These are phyloP conservation scores for Microctonus aethiopoides DNA, from an alignment of 2,888 invertebrate genomes.

Conservation along the genomic window DNA sequence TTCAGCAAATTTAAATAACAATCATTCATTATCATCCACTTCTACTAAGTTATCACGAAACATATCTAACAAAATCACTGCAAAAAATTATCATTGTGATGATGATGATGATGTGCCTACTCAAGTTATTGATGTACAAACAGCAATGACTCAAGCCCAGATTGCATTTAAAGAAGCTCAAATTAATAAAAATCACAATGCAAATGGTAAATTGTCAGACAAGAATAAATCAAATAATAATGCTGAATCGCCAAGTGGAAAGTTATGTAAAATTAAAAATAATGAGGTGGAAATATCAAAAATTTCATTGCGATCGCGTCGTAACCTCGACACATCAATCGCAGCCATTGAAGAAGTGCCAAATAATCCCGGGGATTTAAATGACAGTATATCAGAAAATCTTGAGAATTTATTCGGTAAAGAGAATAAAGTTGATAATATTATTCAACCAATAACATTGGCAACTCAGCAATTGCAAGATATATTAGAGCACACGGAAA, in stretches of 20 bases:
- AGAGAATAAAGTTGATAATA: slow-evolving; percentile 34
- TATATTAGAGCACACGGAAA: slow-evolving; percentile 44
- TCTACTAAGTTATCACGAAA: neutral
- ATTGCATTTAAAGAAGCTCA: neutral
- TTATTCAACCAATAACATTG: slow-evolving; percentile 42
- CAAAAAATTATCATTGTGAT: neutral
- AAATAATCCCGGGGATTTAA: neutral
- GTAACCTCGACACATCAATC: neutral
- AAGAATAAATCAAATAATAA: neutral
- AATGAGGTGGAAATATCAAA: neutral
- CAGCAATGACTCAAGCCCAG: neutral
- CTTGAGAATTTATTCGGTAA: slow-evolving; percentile 50
- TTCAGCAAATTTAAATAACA: too few relatives aligned
- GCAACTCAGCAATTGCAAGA: slow-evolving; percentile 55
- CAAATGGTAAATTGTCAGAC: neutral
- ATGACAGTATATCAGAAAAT: slow-evolving; percentile 1
- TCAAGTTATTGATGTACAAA: neutral
- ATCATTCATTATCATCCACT: too few relatives aligned
- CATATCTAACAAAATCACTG: neutral
- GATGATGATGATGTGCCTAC: neutral
- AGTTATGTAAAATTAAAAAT: neutral
- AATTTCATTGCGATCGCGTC: neutral
- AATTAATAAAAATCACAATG: too few relatives aligned
- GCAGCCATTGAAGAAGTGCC: neutral
- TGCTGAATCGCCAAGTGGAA: neutral